phyloP scores from a whole-genome alignment of 2,797 vertebrate species.

The Platalea minor region DNA sequence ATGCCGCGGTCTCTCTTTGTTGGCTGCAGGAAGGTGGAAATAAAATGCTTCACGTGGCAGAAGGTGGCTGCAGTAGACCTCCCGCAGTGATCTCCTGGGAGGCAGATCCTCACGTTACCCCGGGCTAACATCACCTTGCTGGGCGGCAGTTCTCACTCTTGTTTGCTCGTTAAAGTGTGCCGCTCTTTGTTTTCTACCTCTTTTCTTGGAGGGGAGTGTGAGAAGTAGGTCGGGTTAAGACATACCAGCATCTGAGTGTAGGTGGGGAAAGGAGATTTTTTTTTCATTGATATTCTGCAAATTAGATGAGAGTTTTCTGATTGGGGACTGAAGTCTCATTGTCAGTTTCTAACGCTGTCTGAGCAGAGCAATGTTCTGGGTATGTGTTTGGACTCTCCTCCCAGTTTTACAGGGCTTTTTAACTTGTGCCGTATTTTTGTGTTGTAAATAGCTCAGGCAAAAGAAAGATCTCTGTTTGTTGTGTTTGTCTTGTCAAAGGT shows the following conservation, averaged over 20 bases:
- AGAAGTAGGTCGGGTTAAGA: neutral
- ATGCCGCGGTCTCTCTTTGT: neutral
- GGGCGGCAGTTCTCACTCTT: neutral
- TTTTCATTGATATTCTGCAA: neutral
- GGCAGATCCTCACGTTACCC: neutral
- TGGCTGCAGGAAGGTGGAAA: neutral
- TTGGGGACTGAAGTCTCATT: neutral
- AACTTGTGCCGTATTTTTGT: neutral
- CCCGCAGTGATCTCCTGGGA: neutral
- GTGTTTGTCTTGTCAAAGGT: neutral
- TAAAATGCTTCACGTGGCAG: neutral
- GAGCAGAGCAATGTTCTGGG: neutral
- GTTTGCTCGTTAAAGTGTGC: neutral
- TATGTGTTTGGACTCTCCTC: neutral
- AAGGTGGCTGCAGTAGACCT: neutral
- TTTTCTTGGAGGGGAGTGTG: neutral
- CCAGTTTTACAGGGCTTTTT: neutral
- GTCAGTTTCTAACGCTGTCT: fast-evolving
- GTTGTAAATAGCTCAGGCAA: neutral
- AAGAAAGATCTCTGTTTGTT: neutral
- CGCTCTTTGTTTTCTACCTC: neutral
- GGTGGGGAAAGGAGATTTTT: neutral
- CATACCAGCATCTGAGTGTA: neutral
- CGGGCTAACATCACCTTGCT: fast-evolving
- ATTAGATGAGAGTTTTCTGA: neutral